A percentile compares a stretch with the other conserved stretches of the same genome.
These are phyloP conservation scores for Gallirallus australis DNA, from an alignment of 2,797 vertebrate species.

Conservation along the genomic window DNA sequence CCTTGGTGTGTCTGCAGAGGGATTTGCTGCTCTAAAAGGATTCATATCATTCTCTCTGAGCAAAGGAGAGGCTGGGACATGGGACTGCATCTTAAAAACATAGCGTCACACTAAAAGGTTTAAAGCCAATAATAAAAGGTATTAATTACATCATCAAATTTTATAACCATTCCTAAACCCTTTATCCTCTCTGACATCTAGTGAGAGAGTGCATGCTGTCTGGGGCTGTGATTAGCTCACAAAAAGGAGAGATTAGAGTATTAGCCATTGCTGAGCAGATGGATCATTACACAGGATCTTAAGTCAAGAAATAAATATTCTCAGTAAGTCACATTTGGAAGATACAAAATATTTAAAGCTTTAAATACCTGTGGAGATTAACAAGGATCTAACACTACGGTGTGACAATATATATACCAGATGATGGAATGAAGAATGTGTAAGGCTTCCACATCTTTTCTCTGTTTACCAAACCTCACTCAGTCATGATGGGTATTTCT, in stretches of 20 bases:
- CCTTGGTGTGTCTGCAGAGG: background rate
- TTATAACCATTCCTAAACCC: slow-evolving; percentile 39
- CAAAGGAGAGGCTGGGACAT: background rate
- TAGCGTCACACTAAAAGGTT: background rate
- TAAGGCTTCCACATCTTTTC: slow-evolving; percentile 33
- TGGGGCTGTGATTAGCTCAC: slow-evolving; percentile 59
- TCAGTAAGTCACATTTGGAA: slow-evolving; percentile 38
- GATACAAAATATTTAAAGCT: slow-evolving; percentile 35
- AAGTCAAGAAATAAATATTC: slow-evolving; percentile 65
- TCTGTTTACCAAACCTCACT: slow-evolving; percentile 18
- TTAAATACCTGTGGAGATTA: slow-evolving; percentile 47
- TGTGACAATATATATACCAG: slow-evolving; percentile 34
- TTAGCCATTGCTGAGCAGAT: slow-evolving; percentile 75
- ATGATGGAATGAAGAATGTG: slow-evolving; percentile 44
- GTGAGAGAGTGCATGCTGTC: slow-evolving; percentile 36
- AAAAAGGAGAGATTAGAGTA: slow-evolving; percentile 63
- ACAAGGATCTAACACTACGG: slow-evolving; percentile 18
- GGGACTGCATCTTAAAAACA: background rate
- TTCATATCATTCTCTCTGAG: background rate
- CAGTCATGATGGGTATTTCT: background rate
- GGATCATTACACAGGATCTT: slow-evolving; percentile 57
- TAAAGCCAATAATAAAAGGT: slow-evolving; percentile 36
- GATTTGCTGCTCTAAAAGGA: background rate
- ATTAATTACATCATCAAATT: slow-evolving; percentile 56
- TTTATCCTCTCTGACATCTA: slow-evolving; percentile 60